Percentiles rank a stretch among this genome's conserved stretches.
phyloP scores from a whole-genome alignment of 2,888 invertebrate genomes.

The Pristionchus fissidentatus region DNA sequence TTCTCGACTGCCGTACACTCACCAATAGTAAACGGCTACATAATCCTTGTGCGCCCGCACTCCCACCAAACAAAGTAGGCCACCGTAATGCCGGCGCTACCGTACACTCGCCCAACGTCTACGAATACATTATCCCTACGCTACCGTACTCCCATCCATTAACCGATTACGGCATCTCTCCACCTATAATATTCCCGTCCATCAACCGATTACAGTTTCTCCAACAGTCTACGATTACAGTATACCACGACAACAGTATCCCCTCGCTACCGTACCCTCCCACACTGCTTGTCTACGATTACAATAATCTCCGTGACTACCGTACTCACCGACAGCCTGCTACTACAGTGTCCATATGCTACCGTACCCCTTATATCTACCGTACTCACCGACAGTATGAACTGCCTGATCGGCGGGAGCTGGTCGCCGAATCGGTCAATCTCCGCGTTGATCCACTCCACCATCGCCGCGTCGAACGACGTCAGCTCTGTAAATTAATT shows the following conservation, averaged over 20 bases:
- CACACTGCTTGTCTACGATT: conserved; percentile 51
- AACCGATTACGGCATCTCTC: background rate
- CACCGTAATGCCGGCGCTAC: too few species aligned
- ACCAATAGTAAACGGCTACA: too few species aligned
- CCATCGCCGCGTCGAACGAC: conserved; percentile 63
- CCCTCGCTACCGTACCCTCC: background rate
- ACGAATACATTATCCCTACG: too few species aligned
- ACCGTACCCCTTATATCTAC: background rate
- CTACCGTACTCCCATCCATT: too few species aligned
- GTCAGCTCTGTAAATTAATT: conserved; percentile 57
- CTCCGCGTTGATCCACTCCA: conserved; percentile 66
- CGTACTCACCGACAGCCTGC: background rate
- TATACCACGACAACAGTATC: background rate
- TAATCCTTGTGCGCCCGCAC: too few species aligned
- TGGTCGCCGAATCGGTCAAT: conserved; percentile 68
- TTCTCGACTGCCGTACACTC: too few species aligned
- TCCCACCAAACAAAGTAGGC: too few species aligned
- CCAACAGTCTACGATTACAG: background rate
- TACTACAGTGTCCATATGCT: background rate
- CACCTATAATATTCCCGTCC: background rate
- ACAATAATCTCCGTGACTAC: conserved; percentile 65
- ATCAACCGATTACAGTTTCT: background rate
- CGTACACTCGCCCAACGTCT: too few species aligned
- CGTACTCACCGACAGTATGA: conserved; percentile 63
- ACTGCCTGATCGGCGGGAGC: conserved; percentile 66